Percentiles rank a stretch among this genome's conserved stretches.
These are phyloP conservation scores for Dicyrtoma fusca DNA, from an alignment of 2,888 invertebrate genomes.

Conservation along the genomic window DNA sequence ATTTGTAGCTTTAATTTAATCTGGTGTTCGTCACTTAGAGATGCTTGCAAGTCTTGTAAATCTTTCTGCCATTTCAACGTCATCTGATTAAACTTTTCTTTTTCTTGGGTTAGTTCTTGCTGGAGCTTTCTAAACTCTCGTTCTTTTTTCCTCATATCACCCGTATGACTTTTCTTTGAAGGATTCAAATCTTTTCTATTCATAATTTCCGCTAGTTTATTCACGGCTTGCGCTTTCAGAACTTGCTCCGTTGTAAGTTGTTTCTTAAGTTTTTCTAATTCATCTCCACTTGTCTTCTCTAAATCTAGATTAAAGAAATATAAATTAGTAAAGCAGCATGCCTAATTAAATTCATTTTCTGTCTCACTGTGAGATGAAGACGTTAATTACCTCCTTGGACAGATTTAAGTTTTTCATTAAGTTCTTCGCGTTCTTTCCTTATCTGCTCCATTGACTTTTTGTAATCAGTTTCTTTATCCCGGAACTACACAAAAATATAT, in stretches of 20 bases:
- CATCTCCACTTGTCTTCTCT: constrained; percentile 71
- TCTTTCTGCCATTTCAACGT: constrained; percentile 81
- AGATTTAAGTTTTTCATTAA: constrained; percentile 74
- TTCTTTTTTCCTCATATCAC: constrained; percentile 83
- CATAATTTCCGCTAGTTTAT: constrained; percentile 96
- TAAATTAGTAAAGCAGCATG: not conserved
- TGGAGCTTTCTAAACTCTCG: constrained; percentile 93
- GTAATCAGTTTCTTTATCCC: constrained; percentile 76
- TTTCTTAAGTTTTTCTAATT: constrained; percentile 77
- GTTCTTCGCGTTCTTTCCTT: constrained; percentile 79
- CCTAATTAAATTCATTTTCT: not conserved
- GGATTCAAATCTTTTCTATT: constrained; percentile 85
- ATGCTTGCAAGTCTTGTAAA: constrained; percentile 82
- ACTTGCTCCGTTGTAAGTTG: constrained; percentile 85
- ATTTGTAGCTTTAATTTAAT: constrained; percentile 80
- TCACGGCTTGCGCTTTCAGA: constrained; percentile 91
- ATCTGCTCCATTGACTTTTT: constrained; percentile 70
- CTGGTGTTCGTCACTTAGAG: constrained; percentile 79
- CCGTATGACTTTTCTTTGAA: constrained; percentile 71
- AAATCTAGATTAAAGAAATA: constrained; percentile 56
- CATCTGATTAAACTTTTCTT: constrained; percentile 90
- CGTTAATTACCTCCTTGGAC: constrained; percentile 70
- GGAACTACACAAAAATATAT: constrained; percentile 64
- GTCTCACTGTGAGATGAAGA: constrained; percentile 11
- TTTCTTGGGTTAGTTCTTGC: constrained; percentile 90